These are phyloP conservation scores for Sebastes dallii DNA, from an alignment of 2,797 vertebrate genomes.

Conservation along the genomic window DNA sequence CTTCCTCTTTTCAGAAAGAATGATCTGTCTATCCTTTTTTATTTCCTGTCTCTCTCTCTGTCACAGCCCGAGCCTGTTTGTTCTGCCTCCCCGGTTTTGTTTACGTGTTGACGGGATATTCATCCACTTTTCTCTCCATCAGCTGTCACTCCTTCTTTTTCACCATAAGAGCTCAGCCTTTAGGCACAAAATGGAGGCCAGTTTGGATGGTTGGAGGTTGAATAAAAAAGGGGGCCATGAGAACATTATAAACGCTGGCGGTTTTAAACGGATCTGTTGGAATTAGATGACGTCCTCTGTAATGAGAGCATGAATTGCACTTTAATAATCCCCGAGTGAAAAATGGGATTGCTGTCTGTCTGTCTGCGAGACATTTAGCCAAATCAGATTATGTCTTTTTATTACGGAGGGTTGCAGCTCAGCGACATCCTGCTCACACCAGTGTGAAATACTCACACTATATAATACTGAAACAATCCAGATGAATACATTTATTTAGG, in stretches of 20 bases:
- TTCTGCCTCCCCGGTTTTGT: constrained; percentile 22
- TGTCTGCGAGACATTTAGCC: constrained; percentile 3
- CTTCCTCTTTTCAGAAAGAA: constrained; percentile 17
- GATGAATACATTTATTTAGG: not conserved
- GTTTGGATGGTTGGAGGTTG: not conserved
- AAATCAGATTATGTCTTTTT: constrained; percentile 14
- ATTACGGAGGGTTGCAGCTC: not conserved
- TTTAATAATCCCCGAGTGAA: constrained; percentile 13
- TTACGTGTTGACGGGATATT: constrained; percentile 34
- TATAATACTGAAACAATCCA: not conserved
- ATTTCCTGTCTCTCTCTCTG: constrained; percentile 6
- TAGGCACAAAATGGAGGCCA: constrained; percentile 57
- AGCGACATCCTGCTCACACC: not conserved
- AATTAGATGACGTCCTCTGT: not conserved
- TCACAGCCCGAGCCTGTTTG: constrained; percentile 3
- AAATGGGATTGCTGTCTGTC: not conserved
- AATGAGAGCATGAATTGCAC: not conserved
- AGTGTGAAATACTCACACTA: not conserved
- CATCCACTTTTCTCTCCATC: not conserved
- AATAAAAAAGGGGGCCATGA: not conserved
- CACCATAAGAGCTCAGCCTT: not conserved
- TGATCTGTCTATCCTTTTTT: constrained; percentile 17
- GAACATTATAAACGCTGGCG: not conserved
- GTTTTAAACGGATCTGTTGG: not conserved
- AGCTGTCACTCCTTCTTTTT: not conserved